These are phyloP conservation scores for Tenualosa thibaudeaui DNA, from an alignment of 2,797 vertebrate genomes.

Conservation along the genomic window DNA sequence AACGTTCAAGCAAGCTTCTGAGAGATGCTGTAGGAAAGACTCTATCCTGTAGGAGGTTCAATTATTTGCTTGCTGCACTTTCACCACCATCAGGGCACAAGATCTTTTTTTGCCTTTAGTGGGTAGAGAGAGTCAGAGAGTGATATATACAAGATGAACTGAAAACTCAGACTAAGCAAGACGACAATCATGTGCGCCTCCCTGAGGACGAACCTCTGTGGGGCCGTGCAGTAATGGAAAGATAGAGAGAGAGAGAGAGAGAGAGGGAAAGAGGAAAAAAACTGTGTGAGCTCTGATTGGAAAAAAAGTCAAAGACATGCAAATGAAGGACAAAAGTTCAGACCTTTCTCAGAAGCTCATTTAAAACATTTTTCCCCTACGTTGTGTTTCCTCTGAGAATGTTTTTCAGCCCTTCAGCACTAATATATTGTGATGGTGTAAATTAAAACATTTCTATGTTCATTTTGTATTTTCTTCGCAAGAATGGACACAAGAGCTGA, in stretches of 20 bases:
- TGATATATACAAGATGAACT: slow-evolving; percentile 57
- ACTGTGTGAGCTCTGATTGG: slow-evolving; percentile 60
- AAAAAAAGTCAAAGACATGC: slow-evolving; percentile 29
- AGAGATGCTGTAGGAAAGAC: not conserved
- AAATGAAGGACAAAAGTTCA: slow-evolving; percentile 69
- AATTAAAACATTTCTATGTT: slow-evolving; percentile 67
- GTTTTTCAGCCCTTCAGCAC: slow-evolving; percentile 60
- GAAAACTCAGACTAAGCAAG: slow-evolving; percentile 65
- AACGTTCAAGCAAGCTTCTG: not conserved
- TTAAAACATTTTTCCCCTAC: slow-evolving; percentile 46
- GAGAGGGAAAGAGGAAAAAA: slow-evolving; percentile 52
- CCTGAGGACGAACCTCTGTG: slow-evolving; percentile 55
- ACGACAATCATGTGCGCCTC: slow-evolving; percentile 77
- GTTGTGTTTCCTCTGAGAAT: slow-evolving; percentile 59
- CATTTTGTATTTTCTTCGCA: slow-evolving; percentile 58
- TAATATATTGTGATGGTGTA: slow-evolving; percentile 71
- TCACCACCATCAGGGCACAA: slow-evolving; percentile 57
- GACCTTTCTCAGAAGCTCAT: slow-evolving; percentile 60
- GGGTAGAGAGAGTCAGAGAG: slow-evolving; percentile 65
- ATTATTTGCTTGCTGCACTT: slow-evolving; percentile 29
- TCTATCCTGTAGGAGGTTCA: not conserved
- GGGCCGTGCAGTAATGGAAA: slow-evolving; percentile 37
- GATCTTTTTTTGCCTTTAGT: slow-evolving; percentile 60
- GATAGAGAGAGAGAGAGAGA: slow-evolving; percentile 53
- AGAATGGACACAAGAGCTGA: slow-evolving; percentile 53